A percentile compares a stretch with the other conserved stretches of the same genome.
These are phyloP conservation scores for Andrena bucephala DNA, from an alignment of 2,888 invertebrate genomes.

Conservation along the genomic window DNA sequence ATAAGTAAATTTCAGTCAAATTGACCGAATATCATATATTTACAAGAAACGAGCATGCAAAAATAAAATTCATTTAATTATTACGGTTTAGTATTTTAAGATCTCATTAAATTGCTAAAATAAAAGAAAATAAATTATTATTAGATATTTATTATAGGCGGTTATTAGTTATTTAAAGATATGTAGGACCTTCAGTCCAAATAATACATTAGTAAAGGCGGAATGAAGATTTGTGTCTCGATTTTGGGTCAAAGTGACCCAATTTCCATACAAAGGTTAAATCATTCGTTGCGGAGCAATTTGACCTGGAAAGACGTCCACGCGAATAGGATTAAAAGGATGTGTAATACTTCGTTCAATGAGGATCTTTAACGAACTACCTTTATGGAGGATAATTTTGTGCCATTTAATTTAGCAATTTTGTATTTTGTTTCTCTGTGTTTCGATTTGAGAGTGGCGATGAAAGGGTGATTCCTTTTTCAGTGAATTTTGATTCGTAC, in stretches of 20 bases:
- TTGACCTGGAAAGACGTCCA: neutral
- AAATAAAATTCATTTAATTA: no score
- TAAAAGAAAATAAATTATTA: no score
- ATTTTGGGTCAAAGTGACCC: neutral
- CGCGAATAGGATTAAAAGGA: neutral
- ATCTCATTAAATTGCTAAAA: no score
- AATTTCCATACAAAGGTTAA: neutral
- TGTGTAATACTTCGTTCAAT: neutral
- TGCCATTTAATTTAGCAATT: neutral
- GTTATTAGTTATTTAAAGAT: no score
- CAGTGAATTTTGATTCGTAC: neutral
- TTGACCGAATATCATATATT: no score
- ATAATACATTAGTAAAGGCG: no score
- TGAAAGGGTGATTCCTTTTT: neutral
- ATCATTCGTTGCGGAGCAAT: neutral
- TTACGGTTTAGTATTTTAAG: no score
- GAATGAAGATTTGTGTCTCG: no score
- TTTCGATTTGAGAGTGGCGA: neutral
- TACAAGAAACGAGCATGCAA: no score
- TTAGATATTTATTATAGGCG: no score
- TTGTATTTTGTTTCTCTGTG: neutral
- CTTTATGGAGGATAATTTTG: neutral
- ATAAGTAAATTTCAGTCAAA: no score
- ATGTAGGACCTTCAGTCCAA: no score
- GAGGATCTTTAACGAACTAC: neutral